phyloP scores from a whole-genome alignment of 2,797 vertebrate species.

The Rhabdomys pumilio region DNA sequence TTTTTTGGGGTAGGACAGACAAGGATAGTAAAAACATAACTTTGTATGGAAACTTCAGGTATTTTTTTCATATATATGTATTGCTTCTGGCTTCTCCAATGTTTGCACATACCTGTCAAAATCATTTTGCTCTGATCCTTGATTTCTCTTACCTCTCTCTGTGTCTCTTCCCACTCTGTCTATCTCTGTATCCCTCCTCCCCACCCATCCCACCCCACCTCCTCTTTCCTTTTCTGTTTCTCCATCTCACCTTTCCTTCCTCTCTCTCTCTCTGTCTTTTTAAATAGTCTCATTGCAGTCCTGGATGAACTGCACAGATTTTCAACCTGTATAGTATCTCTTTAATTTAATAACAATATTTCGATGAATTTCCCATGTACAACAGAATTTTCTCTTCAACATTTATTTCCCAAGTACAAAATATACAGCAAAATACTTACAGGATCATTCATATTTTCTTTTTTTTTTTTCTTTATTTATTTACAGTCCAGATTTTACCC shows the following conservation, averaged over 20 bases:
- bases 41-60: neutral
- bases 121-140: neutral
- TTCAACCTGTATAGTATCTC: neutral
- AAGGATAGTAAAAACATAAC: neutral
- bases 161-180: too few species aligned
- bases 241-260: too few species aligned
- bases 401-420: conserved; percentile 21
- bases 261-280: neutral
- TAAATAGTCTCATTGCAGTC: neutral
- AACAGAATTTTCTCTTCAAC: neutral
- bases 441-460: neutral
- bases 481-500: too few species aligned
- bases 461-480: too few species aligned
- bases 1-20: neutral
- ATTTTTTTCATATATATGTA: neutral
- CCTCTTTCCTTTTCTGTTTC: too few species aligned
- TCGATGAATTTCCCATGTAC: neutral
- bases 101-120: neutral
- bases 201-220: neutral
- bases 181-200: neutral
- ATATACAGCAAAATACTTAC: neutral
- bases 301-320: neutral
- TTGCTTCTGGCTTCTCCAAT: neutral
- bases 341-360: conserved; percentile 11
- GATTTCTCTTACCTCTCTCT: neutral